These are phyloP conservation scores for Eustalomyia histrio DNA, from an alignment of 2,888 invertebrate species.

Conservation along the genomic window DNA sequence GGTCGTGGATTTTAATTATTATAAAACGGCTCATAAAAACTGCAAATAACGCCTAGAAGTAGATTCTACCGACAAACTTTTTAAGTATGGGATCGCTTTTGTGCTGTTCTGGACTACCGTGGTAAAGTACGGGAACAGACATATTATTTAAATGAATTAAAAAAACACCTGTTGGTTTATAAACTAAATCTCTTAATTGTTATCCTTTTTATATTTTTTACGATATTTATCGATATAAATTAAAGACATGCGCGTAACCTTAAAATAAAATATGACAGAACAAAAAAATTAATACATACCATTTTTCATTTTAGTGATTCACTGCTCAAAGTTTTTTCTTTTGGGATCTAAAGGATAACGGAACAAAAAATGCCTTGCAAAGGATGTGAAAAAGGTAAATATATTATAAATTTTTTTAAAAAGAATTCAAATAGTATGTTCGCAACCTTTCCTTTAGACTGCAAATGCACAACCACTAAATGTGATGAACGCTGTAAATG, in stretches of 20 bases:
- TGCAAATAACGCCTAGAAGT: too few species aligned
- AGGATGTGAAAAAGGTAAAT: constrained; percentile 72
- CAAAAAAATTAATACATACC: not conserved
- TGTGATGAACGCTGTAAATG: constrained; percentile 76
- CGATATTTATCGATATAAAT: not conserved
- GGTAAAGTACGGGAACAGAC: too few species aligned
- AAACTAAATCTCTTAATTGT: not conserved
- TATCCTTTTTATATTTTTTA: not conserved
- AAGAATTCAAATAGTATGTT: constrained; percentile 8
- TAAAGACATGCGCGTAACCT: not conserved
- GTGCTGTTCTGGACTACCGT: too few species aligned
- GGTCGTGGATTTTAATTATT: too few species aligned
- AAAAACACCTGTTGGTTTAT: not conserved
- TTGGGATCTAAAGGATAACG: not conserved
- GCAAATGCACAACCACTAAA: constrained; percentile 75
- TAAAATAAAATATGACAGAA: not conserved
- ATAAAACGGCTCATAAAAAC: too few species aligned
- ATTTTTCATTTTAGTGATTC: constrained; percentile 38
- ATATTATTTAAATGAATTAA: too few species aligned
- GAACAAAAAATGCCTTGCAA: constrained; percentile 72
- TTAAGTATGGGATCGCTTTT: too few species aligned
- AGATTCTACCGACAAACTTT: too few species aligned
- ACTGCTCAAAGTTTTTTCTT: constrained; percentile 9
- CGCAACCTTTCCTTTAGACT: constrained; percentile 68
- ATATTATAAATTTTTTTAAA: constrained; percentile 32